phyloP scores from a whole-genome alignment of 2,888 invertebrate genomes.

The Incurvaria masculella region DNA sequence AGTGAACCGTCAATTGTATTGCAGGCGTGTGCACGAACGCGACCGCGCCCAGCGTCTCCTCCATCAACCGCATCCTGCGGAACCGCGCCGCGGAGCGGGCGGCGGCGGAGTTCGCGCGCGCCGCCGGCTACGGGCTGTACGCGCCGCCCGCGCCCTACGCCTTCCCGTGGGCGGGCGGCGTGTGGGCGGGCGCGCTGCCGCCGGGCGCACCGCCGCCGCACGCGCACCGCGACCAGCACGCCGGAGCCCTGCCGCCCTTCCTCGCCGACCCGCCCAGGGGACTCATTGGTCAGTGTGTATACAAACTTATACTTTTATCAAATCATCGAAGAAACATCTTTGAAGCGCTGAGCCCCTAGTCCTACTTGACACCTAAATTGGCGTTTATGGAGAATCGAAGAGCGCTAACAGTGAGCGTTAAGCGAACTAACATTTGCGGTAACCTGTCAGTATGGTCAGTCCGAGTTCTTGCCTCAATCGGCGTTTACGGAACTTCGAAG shows the following conservation, averaged over 20 bases:
- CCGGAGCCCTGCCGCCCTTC: slow-evolving; percentile 46
- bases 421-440: too few relatives aligned
- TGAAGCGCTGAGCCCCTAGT: too few relatives aligned
- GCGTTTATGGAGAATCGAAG: too few relatives aligned
- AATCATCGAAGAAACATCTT: too few relatives aligned
- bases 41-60: slow-evolving; percentile 95
- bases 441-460: too few relatives aligned
- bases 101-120: slow-evolving; percentile 92
- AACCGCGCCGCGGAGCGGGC: slow-evolving; percentile 96
- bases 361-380: too few relatives aligned
- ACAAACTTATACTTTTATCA: too few relatives aligned
- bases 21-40: slow-evolving; percentile 93
- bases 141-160: slow-evolving; percentile 71
- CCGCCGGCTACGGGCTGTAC: slow-evolving; percentile 86
- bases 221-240: slow-evolving; percentile 40
- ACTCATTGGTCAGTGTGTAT: slow-evolving; percentile 19
- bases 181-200: slow-evolving; percentile 54
- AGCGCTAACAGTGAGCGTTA: too few relatives aligned
- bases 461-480: too few relatives aligned
- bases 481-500: too few relatives aligned
- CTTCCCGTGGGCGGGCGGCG: slow-evolving; percentile 50
- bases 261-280: slow-evolving; percentile 18
- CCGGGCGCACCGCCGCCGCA: slow-evolving; percentile 54
- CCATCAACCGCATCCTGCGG: slow-evolving; percentile 93
- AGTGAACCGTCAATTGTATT: too few relatives aligned